Base-by-base conservation (phyloP, 2,113 vertebrate species). In the Chaenocephalus aceratus region DNA sequence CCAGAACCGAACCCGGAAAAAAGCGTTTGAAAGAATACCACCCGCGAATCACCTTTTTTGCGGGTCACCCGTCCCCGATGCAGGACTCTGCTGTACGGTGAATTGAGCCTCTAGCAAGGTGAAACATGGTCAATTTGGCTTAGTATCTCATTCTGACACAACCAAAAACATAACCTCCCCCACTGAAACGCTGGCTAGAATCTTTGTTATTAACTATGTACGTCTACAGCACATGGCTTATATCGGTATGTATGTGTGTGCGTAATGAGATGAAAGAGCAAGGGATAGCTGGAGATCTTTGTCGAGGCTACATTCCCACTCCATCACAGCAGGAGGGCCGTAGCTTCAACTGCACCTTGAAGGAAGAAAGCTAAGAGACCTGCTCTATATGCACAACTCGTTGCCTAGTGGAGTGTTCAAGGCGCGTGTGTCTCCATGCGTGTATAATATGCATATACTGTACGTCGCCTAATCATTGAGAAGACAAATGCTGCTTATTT, bases 201-300 rank as follows among this genome's bases (percentile, higher is more conserved):
- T 41, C 36, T 41, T 41, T 41, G 7, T 41, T 41, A 41, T 6
- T 41, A 41, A 41, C 5, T 41, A 41, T 41, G 36, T 7, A 41
- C 36, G 36, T 41, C 36, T 41, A 41, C 36, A 41, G 36, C 6
- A 41, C 36, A 41, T 7, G 36, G 36, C 36, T 6, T 41, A 7
- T 41, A 41, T 41, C 36, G 5, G 36, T 1, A 7, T 41, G 36
- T 8, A 7, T 41, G 6, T 64, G 59, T 64, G 58, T 49, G 10
- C 49, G 14, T 8, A 52, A 54, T 72, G 53, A 88, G 73, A 83
- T 81, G 72, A 84, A 84, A 67, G 77, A 80, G n/a, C 21, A 59
- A 58, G 23, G 18, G 53, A 46, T 57, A 71, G 77, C 51, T 68
- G 54, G 30, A 70, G 61, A 80, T 79, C 71, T 68, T 77, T 63